These are phyloP conservation scores for Astreopora myriophthalma DNA, from an alignment of 64 coral and sea anemone genomes.

Conservation along the genomic window DNA sequence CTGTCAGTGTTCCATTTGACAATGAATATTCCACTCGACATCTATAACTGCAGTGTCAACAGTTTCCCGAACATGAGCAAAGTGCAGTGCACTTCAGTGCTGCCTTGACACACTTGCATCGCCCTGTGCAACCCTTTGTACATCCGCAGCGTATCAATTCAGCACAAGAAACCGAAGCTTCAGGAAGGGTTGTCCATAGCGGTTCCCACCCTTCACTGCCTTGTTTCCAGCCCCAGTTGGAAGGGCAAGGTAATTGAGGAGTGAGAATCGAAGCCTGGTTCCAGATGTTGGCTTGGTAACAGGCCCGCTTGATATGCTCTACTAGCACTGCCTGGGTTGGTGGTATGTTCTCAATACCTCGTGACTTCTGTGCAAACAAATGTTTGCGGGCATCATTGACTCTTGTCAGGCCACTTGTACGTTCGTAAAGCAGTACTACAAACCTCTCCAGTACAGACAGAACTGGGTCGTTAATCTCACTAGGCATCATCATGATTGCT, in stretches of 20 bases:
- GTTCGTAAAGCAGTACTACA: slow-evolving; percentile 26
- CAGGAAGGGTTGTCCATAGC: too few species aligned
- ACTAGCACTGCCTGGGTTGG: slow-evolving; percentile 25
- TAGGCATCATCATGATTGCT: neutral
- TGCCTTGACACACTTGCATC: too few species aligned
- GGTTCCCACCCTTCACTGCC: too few species aligned
- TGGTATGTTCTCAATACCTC: slow-evolving; percentile 25
- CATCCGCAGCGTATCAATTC: too few species aligned
- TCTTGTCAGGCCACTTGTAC: neutral
- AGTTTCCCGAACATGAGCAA: too few species aligned
- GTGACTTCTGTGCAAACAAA: slow-evolving; percentile 15
- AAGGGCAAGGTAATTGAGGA: slow-evolving; percentile 25
- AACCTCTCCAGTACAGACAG: slow-evolving; percentile 43
- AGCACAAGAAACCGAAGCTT: too few species aligned
- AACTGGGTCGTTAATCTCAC: neutral
- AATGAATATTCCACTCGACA: too few species aligned
- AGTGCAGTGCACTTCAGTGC: too few species aligned
- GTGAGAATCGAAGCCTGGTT: neutral
- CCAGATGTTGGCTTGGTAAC: slow-evolving; percentile 53
- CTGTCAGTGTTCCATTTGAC: too few species aligned
- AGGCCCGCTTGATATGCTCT: slow-evolving; percentile 24
- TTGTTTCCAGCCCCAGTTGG: slow-evolving; percentile 62
- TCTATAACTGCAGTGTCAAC: too few species aligned
- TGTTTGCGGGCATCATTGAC: slow-evolving; percentile 40
- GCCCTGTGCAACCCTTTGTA: too few species aligned